A percentile compares a stretch with the other conserved stretches of the same genome.
These are phyloP conservation scores for Megaceryle torquata DNA, from an alignment of 2,113 vertebrate genomes.

Conservation along the genomic window DNA sequence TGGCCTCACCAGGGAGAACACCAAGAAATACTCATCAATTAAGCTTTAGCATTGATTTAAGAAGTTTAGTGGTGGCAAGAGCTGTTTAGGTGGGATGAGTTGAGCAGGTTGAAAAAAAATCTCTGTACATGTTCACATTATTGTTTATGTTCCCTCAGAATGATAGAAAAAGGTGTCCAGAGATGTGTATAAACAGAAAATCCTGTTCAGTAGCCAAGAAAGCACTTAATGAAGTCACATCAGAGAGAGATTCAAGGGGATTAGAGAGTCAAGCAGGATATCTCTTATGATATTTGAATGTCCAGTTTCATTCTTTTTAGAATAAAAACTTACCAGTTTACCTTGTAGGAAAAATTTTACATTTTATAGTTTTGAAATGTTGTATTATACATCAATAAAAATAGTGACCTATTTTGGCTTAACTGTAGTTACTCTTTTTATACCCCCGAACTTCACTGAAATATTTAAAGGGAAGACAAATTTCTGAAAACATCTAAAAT, in stretches of 20 bases:
- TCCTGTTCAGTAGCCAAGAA: background rate
- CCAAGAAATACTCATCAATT: background rate
- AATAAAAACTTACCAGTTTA: background rate
- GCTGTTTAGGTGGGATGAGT: background rate
- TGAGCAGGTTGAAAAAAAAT: background rate
- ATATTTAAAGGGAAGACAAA: background rate
- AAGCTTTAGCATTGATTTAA: background rate
- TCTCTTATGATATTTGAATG: background rate
- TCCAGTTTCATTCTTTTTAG: background rate
- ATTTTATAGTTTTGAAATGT: background rate
- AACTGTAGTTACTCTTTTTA: background rate
- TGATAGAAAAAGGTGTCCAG: background rate
- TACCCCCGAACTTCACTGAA: background rate
- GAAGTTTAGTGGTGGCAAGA: background rate
- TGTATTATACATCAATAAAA: background rate
- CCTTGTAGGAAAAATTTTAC: background rate
- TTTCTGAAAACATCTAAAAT: background rate
- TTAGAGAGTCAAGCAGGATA: background rate
- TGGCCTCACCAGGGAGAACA: background rate
- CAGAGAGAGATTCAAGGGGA: background rate
- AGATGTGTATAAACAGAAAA: background rate
- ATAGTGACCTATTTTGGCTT: background rate
- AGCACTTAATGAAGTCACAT: background rate
- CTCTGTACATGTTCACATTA: accelerated
- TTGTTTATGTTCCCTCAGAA: background rate